Base-by-base conservation (phyloP, 2,888 invertebrate species). In the Amphimallon solstitiale region DNA sequence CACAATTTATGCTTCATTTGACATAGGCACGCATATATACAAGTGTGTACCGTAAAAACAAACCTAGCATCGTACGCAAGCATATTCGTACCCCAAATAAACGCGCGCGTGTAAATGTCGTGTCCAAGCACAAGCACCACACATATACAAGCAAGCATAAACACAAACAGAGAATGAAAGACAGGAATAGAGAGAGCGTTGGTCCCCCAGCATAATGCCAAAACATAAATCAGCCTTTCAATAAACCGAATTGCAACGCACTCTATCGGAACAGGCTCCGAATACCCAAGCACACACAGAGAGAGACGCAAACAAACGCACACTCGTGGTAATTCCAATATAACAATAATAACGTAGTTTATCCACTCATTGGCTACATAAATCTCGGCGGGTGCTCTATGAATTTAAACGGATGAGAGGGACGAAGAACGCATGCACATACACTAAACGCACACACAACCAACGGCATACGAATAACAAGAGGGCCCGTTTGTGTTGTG, bases 301-400 rank as follows among this genome's bases (percentile, higher is more conserved):
- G 2, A 29, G 1, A 9, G 2, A 23, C 23, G 5, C 5, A 23
- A 14, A 29, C 14, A 56, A 37, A 17, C 10, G 21, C 29, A 12
- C 6, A 54, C 23, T 56, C 14, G 29, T 29, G 29, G 23, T 14
- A 56, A 56, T 43, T 56, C 23, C 14, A 43, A 56, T n/a, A 56
- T 56, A 56, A 43, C 43, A 56, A 56, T 43, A 56, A 56, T 56
- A 56, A 54, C 54, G 54, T 40, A 56, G 23, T 56, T 56, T 40
- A 40, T 56, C 43, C 56, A 40, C 56, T 56, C 56, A 56, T 56
- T 43, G 43, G 23, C 56, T 15, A 6, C 56, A 56, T 56, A 43
- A 56, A 56, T 56, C 56, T 40, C 12, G 7, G 23, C 5, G 29
- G 29, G 29, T 29, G 38, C 40, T 56, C 40, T 56, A 43, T 56